Evolutionary conservation across 2,888 invertebrate genomes (phyloP).

Genomic region (Aproaerema taeniolella): DNA sequence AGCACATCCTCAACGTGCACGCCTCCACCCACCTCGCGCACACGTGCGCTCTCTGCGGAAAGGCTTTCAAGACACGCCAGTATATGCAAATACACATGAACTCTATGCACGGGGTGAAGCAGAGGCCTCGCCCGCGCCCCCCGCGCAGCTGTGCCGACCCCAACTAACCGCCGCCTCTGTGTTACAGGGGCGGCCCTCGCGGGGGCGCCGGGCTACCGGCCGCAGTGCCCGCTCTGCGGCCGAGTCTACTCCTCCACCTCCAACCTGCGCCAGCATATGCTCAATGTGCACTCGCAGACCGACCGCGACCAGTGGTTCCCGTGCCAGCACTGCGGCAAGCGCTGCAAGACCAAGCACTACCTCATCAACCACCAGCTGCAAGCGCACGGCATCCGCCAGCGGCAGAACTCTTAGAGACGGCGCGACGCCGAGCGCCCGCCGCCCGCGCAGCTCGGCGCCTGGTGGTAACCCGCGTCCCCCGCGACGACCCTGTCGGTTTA

Average conservation of each 20-base stretch:
- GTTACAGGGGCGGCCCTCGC: conserved; percentile 81
- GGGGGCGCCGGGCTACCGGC: conserved; percentile 75
- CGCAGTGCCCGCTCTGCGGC: conserved; percentile 84
- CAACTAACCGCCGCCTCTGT: conserved; percentile 80
- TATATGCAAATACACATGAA: conserved; percentile 83
- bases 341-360: conserved; percentile 87
- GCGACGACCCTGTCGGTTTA: conserved; percentile 17
- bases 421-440: conserved; percentile 48
- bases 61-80: conserved; percentile 83
- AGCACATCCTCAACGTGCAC: conserved; percentile 83
- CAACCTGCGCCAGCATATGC: conserved; percentile 86
- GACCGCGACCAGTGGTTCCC: conserved; percentile 84
- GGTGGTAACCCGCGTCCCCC: conserved; percentile 27
- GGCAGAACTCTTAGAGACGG: conserved; percentile 77
- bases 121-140: conserved; percentile 70
- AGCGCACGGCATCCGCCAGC: conserved; percentile 85
- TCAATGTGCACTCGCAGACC: conserved; percentile 85
- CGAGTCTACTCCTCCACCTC: conserved; percentile 84
- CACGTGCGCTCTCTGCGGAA: conserved; percentile 80
- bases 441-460: conserved; percentile 28
- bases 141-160: conserved; percentile 52
- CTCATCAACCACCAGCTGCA: conserved; percentile 86
- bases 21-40: conserved; percentile 78
- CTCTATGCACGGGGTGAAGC: conserved; percentile 81
- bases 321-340: conserved; percentile 85